Conservation (phyloP, 2,113 vertebrate genomes). For the Turdus rufiventris region DNA sequence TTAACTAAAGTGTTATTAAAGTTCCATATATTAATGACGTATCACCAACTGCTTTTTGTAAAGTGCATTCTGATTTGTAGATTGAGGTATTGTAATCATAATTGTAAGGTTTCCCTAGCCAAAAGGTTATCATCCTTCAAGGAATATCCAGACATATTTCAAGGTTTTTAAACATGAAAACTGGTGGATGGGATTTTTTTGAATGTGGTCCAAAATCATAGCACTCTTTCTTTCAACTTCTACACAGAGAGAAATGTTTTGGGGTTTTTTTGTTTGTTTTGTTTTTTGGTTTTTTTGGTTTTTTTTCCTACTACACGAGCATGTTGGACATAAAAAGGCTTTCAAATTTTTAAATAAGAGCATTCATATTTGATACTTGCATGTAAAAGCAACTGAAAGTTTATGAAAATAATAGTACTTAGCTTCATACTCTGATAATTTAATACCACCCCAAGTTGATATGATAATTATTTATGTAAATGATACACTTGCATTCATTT, state of each 20-base stretch:
- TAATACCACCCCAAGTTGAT: neutral
- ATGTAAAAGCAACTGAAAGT: neutral
- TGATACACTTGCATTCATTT: neutral
- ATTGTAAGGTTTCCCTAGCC: neutral
- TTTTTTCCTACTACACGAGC: neutral
- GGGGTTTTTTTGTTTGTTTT: too few species aligned
- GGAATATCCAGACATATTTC: neutral
- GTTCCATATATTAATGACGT: neutral
- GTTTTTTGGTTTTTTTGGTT: too few species aligned
- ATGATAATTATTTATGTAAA: neutral
- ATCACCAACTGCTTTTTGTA: neutral
- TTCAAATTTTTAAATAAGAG: neutral
- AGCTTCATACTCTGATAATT: neutral
- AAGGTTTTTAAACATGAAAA: neutral
- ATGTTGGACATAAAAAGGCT: neutral
- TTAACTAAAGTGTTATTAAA: neutral
- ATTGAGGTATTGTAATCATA: neutral
- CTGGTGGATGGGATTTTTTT: neutral
- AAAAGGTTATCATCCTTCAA: neutral
- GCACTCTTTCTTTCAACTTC: neutral
- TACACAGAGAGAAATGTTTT: neutral
- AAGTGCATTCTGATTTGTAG: neutral
- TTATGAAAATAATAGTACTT: neutral
- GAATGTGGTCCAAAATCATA: neutral
- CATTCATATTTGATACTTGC: neutral